phyloP scores from a whole-genome alignment of 1,140 invertebrate genomes.

The Parapsyche elsis region DNA sequence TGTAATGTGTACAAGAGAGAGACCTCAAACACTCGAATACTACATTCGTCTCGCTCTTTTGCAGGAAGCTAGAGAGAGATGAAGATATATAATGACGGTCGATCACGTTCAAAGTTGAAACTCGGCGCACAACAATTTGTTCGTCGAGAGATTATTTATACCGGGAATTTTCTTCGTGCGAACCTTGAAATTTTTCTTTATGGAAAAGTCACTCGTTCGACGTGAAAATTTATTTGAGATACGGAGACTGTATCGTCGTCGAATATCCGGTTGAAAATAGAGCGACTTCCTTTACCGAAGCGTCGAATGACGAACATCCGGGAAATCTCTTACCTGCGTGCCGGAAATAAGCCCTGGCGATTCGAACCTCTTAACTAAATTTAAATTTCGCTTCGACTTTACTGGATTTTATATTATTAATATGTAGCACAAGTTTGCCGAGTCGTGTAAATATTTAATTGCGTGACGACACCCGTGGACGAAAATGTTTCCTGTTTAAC shows the following conservation, averaged over 20 bases:
- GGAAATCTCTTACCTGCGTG: not conserved
- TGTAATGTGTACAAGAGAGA: conserved; percentile 26
- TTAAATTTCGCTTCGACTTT: no score
- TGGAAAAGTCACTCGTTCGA: no score
- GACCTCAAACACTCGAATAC: not conserved
- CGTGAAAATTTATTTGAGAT: not conserved
- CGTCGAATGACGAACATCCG: conserved; percentile 17
- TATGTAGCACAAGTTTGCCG: no score
- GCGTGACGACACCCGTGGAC: no score
- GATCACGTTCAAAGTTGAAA: conserved; percentile 13
- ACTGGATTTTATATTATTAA: not conserved
- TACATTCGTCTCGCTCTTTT: not conserved
- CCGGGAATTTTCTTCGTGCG: not conserved
- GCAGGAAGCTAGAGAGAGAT: not conserved
- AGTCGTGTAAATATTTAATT: no score
- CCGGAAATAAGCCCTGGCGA: conserved; percentile 15
- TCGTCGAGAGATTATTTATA: not conserved
- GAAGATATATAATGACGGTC: not conserved
- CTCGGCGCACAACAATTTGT: not conserved
- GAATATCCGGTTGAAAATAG: conserved; percentile 25
- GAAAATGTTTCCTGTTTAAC: no score
- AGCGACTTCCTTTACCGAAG: not conserved
- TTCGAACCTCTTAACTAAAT: not conserved
- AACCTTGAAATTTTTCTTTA: no score
- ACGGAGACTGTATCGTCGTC: not conserved